phyloP scores from a whole-genome alignment of 2,113 vertebrate species.

The Plecturocebus donacophilus region DNA sequence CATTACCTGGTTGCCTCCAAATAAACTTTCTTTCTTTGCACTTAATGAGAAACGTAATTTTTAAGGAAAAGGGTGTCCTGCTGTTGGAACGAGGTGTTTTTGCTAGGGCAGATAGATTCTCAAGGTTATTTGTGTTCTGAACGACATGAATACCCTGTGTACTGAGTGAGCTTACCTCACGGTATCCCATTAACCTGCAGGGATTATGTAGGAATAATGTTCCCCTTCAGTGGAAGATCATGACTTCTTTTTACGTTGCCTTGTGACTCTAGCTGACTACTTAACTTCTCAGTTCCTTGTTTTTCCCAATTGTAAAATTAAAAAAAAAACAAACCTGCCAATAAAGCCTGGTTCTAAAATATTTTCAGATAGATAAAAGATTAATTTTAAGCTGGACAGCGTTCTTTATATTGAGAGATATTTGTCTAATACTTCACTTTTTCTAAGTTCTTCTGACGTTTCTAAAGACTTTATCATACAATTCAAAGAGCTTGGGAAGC shows the following conservation, averaged over 20 bases:
- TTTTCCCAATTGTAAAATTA: background rate
- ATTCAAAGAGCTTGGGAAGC: background rate
- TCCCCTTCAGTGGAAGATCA: background rate
- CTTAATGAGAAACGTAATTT: background rate
- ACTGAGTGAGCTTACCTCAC: accelerated
- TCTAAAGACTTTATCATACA: background rate
- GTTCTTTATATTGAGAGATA: background rate
- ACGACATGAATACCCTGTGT: background rate
- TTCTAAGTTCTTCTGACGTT: background rate
- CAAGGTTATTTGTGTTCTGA: background rate
- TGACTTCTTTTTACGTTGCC: background rate
- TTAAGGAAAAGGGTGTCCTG: background rate
- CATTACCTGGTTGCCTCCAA: background rate
- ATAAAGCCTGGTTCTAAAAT: background rate
- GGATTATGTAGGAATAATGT: background rate
- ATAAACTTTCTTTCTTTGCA: background rate
- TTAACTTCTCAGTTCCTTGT: background rate
- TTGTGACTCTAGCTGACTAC: background rate
- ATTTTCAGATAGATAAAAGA: background rate
- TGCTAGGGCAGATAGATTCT: background rate
- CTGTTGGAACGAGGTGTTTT: background rate
- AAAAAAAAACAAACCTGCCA: background rate
- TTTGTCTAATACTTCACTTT: background rate
- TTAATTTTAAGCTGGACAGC: background rate
- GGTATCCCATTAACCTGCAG: background rate